These are phyloP conservation scores for Forbesichthys papilliferus DNA, from an alignment of 2,113 vertebrate genomes.

Conservation along the genomic window DNA sequence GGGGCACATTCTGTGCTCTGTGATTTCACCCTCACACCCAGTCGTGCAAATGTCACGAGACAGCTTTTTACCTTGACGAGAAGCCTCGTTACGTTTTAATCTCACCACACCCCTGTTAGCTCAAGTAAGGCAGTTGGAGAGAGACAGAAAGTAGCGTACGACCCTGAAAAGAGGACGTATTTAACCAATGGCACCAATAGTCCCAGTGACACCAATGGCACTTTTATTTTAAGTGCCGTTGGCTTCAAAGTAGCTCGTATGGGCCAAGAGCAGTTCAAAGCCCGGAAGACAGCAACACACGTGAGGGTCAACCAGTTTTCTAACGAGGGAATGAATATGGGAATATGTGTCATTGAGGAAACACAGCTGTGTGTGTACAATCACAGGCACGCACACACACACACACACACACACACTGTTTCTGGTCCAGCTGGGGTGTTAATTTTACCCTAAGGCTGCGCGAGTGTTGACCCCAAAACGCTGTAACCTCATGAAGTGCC, in stretches of 20 bases:
- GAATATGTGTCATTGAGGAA: constrained; percentile 74
- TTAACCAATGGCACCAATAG: constrained; percentile 34
- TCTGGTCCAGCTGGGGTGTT: constrained; percentile 73
- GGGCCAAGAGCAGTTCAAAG: constrained; percentile 33
- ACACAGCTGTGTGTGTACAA: constrained; percentile 69
- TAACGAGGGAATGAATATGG: constrained; percentile 54
- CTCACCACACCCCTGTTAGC: not conserved
- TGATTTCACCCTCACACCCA: too few species aligned
- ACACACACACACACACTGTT: constrained; percentile 39
- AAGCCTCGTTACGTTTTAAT: too few species aligned
- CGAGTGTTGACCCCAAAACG: constrained; percentile 75
- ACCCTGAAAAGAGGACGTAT: constrained; percentile 13
- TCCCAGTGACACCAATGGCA: constrained; percentile 35
- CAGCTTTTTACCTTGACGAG: too few species aligned
- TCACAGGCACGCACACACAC: not conserved
- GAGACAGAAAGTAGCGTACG: not conserved
- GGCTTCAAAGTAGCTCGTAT: constrained; percentile 34
- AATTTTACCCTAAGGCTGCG: constrained; percentile 74
- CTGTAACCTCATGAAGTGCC: constrained; percentile 73
- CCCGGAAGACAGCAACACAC: constrained; percentile 51
- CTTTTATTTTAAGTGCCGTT: constrained; percentile 28
- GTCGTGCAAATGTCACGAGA: too few species aligned
- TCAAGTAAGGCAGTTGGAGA: not conserved
- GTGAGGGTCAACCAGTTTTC: constrained; percentile 63
- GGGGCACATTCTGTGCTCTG: too few species aligned